A percentile compares a stretch with the other conserved stretches of the same genome.
phyloP scores from a whole-genome alignment of 2,113 vertebrate genomes.

The Amphiprion ocellaris region DNA sequence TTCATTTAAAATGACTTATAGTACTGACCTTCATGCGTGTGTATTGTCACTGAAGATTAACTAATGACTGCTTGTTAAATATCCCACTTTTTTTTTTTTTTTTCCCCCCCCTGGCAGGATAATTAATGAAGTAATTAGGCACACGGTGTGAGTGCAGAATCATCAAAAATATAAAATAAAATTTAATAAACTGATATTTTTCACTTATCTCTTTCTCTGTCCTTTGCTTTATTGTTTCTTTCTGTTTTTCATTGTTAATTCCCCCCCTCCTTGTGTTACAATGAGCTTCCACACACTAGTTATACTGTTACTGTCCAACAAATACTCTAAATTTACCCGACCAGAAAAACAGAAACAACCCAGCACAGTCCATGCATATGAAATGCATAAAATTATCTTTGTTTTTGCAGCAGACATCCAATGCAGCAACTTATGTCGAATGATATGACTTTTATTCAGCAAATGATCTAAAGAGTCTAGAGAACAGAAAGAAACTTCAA shows the following conservation, averaged over 20 bases:
- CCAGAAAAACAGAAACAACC: background rate
- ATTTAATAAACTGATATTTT: conserved; percentile 43
- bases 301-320: background rate
- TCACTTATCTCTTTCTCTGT: conserved; percentile 31
- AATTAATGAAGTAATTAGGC: conserved; percentile 84
- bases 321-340: background rate
- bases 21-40: conserved; percentile 74
- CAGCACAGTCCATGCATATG: background rate
- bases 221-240: conserved; percentile 31
- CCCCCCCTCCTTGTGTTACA: background rate
- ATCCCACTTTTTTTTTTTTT: conserved; percentile 57
- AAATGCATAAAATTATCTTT: background rate
- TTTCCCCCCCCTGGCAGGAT: conserved; percentile 46
- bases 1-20: conserved; percentile 74
- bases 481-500: background rate
- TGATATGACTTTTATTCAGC: background rate
- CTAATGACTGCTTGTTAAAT: conserved; percentile 82
- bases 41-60: conserved; percentile 78
- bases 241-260: conserved; percentile 14
- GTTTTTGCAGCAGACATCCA: background rate
- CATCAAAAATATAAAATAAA: conserved; percentile 67
- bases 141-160: conserved; percentile 64
- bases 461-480: background rate
- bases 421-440: background rate
- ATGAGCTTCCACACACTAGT: background rate